Evolutionary conservation across 2,888 invertebrate species (phyloP), one percentile per base, ranked within the genome.

Genomic region (Orthonevra nobilis): DNA sequence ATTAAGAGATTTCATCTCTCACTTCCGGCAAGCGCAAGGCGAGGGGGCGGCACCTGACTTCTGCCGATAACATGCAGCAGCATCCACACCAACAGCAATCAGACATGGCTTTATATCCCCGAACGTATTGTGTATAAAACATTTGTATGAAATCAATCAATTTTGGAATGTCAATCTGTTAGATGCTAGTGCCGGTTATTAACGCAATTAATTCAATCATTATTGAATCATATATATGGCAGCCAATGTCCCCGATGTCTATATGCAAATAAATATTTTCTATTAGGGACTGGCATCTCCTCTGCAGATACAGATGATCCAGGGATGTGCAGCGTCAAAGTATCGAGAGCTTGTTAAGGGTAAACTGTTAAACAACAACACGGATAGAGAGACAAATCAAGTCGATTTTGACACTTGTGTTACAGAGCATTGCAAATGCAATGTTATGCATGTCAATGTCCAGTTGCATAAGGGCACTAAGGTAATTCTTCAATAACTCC

Each of bases 201-300:
- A 87, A 87, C 86, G 87, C 87, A 87, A 87, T 87, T 87, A 87
- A 88, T 87, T 86, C 87, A 86, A 86, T 87, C 86, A 87, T 87
- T 86, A 86, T 87, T 86, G 86, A 85, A 87, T 87, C 87, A 87
- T 85, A 86, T 86, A 85, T 84, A 83, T 85, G 84, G 85, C 85
- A 84, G 83, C 82, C 73, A 58, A 68, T 79, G 70, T 63, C 77
- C 58, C 72, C 46, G 50, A 60, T 77, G 77, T 66, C 72, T 74
- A 63, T 61, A 36, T 63, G 48, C 52, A 60, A 32, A 72, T 23
- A 4, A 23, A 23, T 77, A 64, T 64, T 64, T 64, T 64, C 58
- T 77, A 70, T 77, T 64, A 64, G 70, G 38, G 46, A 50, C 36
- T 28, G 52, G n/a, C 46, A 52, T 34, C 48, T 70, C 36, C 50